These are phyloP conservation scores for Lasioglossum pauxillum DNA, from an alignment of 2,888 invertebrate species.

Conservation along the genomic window DNA sequence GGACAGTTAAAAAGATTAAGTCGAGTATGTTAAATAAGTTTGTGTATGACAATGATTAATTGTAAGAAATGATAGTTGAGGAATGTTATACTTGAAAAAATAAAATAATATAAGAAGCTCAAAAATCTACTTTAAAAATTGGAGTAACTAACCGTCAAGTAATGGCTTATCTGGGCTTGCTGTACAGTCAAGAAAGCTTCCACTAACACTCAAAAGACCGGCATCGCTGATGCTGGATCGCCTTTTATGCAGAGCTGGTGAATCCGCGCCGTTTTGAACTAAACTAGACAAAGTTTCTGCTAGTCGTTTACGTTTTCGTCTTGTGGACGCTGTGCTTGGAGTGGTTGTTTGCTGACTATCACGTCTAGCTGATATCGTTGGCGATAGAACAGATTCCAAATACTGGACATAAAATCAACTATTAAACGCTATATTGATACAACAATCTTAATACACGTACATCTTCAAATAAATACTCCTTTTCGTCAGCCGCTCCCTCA, in stretches of 20 bases:
- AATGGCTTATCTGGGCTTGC: conserved; percentile 90
- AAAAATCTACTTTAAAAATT: conserved; percentile 1
- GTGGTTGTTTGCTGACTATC: conserved; percentile 86
- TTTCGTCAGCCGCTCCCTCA: conserved; percentile 96
- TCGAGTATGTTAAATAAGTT: neutral
- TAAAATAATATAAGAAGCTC: neutral
- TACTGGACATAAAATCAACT: conserved; percentile 80
- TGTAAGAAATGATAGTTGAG: neutral
- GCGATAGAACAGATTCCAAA: conserved; percentile 85
- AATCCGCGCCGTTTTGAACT: conserved; percentile 85
- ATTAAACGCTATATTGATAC: conserved; percentile 22
- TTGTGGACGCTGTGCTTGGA: conserved; percentile 85
- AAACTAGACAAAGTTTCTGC: conserved; percentile 87
- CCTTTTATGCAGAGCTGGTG: conserved; percentile 89
- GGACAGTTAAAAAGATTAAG: conserved; percentile 37
- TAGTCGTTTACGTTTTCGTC: conserved; percentile 93
- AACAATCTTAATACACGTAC: conserved; percentile 86
- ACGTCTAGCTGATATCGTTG: conserved; percentile 84
- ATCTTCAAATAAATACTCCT: conserved; percentile 94
- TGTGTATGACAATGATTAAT: neutral
- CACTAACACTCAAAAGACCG: conserved; percentile 93
- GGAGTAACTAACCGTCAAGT: conserved; percentile 78
- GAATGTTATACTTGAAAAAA: neutral
- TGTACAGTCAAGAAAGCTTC: conserved; percentile 95
- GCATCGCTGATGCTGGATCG: conserved; percentile 95